Percentiles rank a stretch among this genome's conserved stretches.
Evolutionary conservation across 2,113 vertebrate genomes (phyloP).

Genomic region (Odocoileus hemionus): DNA sequence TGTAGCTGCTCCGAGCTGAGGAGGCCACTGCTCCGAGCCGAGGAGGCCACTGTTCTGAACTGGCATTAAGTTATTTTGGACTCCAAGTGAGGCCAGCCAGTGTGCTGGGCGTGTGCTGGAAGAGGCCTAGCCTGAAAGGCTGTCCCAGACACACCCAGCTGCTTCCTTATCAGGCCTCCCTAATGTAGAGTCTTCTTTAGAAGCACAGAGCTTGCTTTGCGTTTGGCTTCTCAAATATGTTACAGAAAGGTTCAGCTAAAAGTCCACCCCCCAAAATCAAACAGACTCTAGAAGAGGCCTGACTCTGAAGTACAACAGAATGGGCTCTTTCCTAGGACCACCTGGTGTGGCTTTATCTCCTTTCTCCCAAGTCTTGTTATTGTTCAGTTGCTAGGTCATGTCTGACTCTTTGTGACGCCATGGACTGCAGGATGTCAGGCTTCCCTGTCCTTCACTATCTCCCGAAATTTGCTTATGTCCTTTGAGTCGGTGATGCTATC

Average conservation of each 20-base stretch:
- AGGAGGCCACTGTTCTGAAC: neutral
- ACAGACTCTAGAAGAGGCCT: neutral
- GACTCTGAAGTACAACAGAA: neutral
- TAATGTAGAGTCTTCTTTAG: constrained; percentile 48
- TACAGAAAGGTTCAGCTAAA: neutral
- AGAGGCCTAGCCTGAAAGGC: constrained; percentile 17
- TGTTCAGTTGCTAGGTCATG: neutral
- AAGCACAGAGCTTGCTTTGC: constrained; percentile 53
- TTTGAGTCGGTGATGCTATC: neutral
- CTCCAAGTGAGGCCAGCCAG: constrained; percentile 17
- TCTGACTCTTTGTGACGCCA: neutral
- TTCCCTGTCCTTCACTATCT: neutral
- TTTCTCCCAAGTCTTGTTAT: neutral
- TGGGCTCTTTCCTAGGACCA: neutral
- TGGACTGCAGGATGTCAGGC: neutral
- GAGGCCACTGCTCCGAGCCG: neutral
- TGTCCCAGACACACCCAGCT: constrained; percentile 59
- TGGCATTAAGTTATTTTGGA: constrained; percentile 50
- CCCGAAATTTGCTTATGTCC: neutral
- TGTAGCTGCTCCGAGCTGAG: neutral
- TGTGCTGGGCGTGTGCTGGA: constrained; percentile 13
- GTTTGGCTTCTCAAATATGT: neutral
- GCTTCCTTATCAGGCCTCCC: constrained; percentile 38
- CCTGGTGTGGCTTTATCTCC: neutral
- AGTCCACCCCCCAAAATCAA: neutral